Conservation (phyloP, 2,888 invertebrate species). For the Polia nebulosa region DNA sequence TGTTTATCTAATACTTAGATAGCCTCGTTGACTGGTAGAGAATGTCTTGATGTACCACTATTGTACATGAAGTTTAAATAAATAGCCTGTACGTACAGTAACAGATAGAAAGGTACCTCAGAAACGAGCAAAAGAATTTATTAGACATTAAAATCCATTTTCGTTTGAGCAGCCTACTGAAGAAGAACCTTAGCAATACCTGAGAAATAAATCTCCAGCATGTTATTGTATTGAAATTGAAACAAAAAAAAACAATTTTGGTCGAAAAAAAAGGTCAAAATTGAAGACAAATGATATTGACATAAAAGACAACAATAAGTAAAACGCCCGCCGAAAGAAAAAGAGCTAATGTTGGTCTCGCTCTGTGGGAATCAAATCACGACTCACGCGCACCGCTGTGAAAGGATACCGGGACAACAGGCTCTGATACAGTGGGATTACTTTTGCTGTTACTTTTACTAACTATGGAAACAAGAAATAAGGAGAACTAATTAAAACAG, state of each 20-base stretch:
- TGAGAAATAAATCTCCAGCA: conserved; percentile 12
- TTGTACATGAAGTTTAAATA: no score
- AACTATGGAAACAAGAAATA: background rate
- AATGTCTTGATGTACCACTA: no score
- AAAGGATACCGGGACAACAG: conserved; percentile 81
- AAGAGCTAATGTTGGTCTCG: conserved; percentile 69
- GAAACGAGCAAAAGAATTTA: background rate
- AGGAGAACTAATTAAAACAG: background rate
- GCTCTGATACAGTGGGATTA: conserved; percentile 75
- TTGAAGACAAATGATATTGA: conserved; percentile 51
- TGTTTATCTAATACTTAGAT: no score
- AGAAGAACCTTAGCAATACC: conserved; percentile 2
- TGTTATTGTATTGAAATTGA: conserved; percentile 6
- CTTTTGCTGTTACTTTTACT: no score
- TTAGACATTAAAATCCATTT: background rate
- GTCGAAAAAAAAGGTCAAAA: conserved; percentile 2
- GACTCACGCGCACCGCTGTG: conserved; percentile 86
- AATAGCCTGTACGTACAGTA: background rate
- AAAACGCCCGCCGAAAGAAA: conserved; percentile 62
- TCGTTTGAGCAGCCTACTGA: background rate
- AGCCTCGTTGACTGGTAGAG: no score
- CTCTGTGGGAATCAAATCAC: conserved; percentile 90
- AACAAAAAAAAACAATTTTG: background rate
- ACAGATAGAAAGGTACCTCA: background rate
- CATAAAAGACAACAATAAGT: conserved; percentile 68